Percentiles rank a stretch among this genome's conserved stretches.
Evolutionary conservation across 2,797 vertebrate genomes (phyloP).

Genomic region (Liparis tanakae): DNA sequence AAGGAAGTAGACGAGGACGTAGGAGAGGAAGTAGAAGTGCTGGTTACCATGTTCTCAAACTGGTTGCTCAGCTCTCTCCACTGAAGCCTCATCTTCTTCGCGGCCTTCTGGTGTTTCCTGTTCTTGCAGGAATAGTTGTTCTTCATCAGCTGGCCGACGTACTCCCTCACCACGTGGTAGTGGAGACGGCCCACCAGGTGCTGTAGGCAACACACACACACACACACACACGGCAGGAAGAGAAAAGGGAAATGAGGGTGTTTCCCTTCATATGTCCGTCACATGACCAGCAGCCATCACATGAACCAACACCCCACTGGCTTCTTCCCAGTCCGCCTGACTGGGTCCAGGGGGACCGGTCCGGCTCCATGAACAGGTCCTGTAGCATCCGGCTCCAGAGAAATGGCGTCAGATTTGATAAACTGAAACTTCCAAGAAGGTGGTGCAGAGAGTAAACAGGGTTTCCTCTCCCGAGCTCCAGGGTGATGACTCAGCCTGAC

Average conservation of each 20-base stretch:
- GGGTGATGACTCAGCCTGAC: not conserved
- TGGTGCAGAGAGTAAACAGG: not conserved
- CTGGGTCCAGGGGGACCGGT: too few species aligned
- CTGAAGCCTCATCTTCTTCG: conserved; percentile 83
- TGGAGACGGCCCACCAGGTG: conserved; percentile 82
- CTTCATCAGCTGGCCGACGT: conserved; percentile 86
- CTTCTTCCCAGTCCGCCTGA: conserved; percentile 38
- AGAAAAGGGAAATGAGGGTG: conserved; percentile 15
- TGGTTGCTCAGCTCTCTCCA: conserved; percentile 71
- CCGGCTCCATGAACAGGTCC: conserved; percentile 32
- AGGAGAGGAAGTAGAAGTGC: too few species aligned
- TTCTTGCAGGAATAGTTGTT: conserved; percentile 77
- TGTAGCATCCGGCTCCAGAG: too few species aligned
- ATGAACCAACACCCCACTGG: conserved; percentile 17
- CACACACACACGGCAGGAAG: not conserved
- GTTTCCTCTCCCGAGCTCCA: conserved; percentile 19
- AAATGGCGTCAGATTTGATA: conserved; percentile 1
- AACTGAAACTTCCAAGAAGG: conserved; percentile 32
- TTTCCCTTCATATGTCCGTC: not conserved
- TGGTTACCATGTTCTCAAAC: conserved; percentile 78
- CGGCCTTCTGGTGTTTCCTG: conserved; percentile 78
- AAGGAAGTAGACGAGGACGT: too few species aligned
- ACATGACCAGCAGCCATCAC: not conserved
- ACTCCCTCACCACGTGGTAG: conserved; percentile 83
- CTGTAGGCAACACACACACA: conserved; percentile 68